phyloP scores from a whole-genome alignment of 2,113 vertebrate species.

The Hypomesus transpacificus region DNA sequence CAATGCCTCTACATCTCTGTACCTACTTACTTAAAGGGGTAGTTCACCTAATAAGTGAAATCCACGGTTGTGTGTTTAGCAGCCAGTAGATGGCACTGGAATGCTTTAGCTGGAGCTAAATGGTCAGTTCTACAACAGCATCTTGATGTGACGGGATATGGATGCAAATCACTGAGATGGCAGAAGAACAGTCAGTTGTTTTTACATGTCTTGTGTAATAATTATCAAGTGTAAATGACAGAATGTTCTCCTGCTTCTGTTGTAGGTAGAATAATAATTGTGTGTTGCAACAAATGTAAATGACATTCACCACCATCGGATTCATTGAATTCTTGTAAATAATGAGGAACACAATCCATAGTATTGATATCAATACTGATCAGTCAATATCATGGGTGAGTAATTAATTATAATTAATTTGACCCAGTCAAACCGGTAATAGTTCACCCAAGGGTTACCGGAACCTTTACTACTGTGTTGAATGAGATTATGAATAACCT shows the following conservation, averaged over 20 bases:
- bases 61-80: neutral
- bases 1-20: too few relatives aligned
- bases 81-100: constrained; percentile 70
- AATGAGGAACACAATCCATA: neutral
- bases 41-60: too few relatives aligned
- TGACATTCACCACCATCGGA: neutral
- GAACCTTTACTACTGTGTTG: neutral
- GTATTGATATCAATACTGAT: too few relatives aligned
- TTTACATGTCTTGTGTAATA: too few relatives aligned
- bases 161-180: too few relatives aligned
- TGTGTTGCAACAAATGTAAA: neutral
- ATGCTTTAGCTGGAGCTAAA: constrained; percentile 27
- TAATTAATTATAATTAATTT: constrained; percentile 29
- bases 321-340: constrained; percentile 2
- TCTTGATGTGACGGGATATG: neutral
- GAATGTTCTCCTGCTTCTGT: too few relatives aligned
- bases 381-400: constrained; percentile 12
- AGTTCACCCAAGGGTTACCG: neutral
- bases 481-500: constrained; percentile 15
- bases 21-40: too few relatives aligned
- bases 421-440: constrained; percentile 11
- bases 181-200: too few relatives aligned
- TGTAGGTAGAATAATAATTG: neutral
- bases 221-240: too few relatives aligned
- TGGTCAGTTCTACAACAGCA: constrained; percentile 12